Percentiles rank a stretch among this genome's conserved stretches.
phyloP scores from a whole-genome alignment of 2,113 vertebrate genomes.

The Tenebrosternarchus preto region DNA sequence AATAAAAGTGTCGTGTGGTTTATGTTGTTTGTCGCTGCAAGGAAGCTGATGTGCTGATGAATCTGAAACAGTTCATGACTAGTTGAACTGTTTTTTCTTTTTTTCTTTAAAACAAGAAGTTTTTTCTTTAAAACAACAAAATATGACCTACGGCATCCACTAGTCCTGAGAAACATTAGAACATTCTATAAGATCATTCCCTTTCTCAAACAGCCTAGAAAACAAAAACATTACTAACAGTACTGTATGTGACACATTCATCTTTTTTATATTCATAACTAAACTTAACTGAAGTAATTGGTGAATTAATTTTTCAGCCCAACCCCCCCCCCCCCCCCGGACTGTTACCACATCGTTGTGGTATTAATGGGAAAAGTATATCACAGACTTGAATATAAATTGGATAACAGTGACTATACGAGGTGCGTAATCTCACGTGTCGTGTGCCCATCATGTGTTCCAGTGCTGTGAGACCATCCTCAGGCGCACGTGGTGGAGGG shows the following conservation, averaged over 20 bases:
- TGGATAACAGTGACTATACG: conserved; percentile 38
- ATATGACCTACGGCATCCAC: background rate
- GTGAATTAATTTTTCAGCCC: background rate
- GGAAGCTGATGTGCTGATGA: background rate
- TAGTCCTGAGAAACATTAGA: background rate
- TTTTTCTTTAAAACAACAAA: too few relatives aligned
- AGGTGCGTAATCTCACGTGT: conserved; percentile 32
- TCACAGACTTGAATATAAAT: conserved; percentile 39
- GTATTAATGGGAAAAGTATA: conserved; percentile 14
- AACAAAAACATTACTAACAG: background rate
- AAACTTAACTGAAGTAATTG: background rate
- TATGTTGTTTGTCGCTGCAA: background rate
- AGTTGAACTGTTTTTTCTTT: too few relatives aligned
- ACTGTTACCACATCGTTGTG: background rate
- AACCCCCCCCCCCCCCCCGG: background rate
- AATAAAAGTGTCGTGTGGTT: background rate
- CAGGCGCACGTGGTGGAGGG: conserved; percentile 65
- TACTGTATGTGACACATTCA: background rate
- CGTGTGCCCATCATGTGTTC: conserved; percentile 23
- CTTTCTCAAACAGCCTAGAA: background rate
- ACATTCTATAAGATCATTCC: background rate
- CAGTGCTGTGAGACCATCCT: conserved; percentile 63
- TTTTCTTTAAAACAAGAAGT: background rate
- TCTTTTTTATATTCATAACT: background rate
- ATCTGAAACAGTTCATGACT: background rate